Evolutionary conservation across 2,797 vertebrate species (phyloP), one percentile per base, ranked within the genome.

Genomic region (Tarsius wallacei): DNA sequence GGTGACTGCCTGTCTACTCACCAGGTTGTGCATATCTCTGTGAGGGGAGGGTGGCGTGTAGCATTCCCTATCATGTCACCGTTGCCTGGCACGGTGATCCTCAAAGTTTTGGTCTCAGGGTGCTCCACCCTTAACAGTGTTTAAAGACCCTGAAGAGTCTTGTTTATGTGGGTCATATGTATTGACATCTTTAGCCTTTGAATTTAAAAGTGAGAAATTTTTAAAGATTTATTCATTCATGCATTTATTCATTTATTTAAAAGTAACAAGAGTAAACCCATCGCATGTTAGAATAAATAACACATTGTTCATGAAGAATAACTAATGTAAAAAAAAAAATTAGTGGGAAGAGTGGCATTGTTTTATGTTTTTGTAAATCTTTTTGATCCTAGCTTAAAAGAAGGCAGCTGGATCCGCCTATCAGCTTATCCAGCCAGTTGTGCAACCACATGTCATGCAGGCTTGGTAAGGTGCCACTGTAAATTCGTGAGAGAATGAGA

Each of bases 171-270:
- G 11, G 24, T 61, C 77, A 28, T 42, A 61, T 47, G 31, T 61
- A 31, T 51, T 64, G 47, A 80, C 16, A 33, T 47, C 26, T 90
- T 51, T 33, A 42, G 63, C 63, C 36, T 57, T 64, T 92, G 57
- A 76, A 59, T 78, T 90, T 42, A 82, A 96, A 97, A 36, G 21
- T 66, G 76, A 28, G 19, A 90, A 80, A 42, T 47, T 26, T 73
- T 90, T 87, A 88, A 70, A 77, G 11, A 42, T 42, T 22, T 71
- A 59, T 66, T 84, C 9, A 11, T 59, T 64, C 42, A 33, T 66
- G 76, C 47, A 71, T 73, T 92, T 68, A 53, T 73, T 81, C 47
- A 71, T 73, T 92, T 68, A 53, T 68, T 91, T 66, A 31, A 82
- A 82, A 90, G 57, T 55, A 33, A 57, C 24, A 63, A 22, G 33